These are phyloP conservation scores for Hiodon alosoides DNA, from an alignment of 2,113 vertebrate species.

Conservation along the genomic window DNA sequence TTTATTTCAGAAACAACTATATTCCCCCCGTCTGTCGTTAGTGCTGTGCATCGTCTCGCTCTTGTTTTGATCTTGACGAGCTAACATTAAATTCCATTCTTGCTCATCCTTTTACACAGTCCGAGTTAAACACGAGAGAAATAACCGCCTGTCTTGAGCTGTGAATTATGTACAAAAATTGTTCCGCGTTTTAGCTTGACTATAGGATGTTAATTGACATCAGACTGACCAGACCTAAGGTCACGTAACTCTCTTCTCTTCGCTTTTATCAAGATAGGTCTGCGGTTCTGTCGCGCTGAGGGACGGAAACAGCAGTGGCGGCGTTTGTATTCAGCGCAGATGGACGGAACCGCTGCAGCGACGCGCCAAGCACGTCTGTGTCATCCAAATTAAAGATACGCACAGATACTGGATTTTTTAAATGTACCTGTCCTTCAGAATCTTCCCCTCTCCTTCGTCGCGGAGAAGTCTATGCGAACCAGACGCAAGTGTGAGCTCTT, in stretches of 20 bases:
- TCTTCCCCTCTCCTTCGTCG: neutral
- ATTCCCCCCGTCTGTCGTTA: too few relatives aligned
- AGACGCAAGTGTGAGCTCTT: neutral
- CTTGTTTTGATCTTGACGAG: too few relatives aligned
- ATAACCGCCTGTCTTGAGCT: too few relatives aligned
- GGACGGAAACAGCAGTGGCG: neutral
- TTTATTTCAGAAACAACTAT: too few relatives aligned
- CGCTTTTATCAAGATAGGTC: neutral
- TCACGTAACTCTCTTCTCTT: neutral
- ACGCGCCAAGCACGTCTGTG: neutral
- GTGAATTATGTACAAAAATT: too few relatives aligned
- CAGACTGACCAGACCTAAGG: neutral
- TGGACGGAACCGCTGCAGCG: neutral
- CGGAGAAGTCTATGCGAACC: neutral
- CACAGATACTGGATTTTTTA: neutral
- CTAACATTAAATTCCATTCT: too few relatives aligned
- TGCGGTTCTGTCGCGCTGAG: neutral
- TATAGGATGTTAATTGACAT: neutral
- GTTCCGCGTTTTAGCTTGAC: neutral
- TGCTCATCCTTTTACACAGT: too few relatives aligned
- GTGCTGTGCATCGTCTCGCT: too few relatives aligned
- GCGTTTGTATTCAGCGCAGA: neutral
- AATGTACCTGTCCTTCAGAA: neutral
- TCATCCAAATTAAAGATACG: neutral
- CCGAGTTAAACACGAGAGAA: too few relatives aligned